phyloP scores from a whole-genome alignment of 2,797 vertebrate genomes.

The Carcharodon carcharias region DNA sequence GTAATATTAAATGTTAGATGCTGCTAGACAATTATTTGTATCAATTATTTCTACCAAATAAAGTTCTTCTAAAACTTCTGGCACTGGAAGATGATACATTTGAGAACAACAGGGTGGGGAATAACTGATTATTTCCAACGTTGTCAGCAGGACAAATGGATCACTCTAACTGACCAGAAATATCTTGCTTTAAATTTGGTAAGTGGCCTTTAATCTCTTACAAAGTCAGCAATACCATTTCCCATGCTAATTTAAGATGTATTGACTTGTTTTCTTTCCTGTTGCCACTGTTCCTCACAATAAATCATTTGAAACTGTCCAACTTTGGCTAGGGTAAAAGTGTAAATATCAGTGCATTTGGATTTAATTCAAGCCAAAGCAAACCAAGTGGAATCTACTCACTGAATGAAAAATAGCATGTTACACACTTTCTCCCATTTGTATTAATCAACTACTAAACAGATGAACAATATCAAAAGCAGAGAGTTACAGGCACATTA shows the following conservation, averaged over 20 bases:
- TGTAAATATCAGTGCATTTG: not conserved
- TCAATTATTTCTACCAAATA: not conserved
- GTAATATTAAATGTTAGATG: not conserved
- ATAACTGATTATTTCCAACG: not conserved
- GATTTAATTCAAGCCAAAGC: not conserved
- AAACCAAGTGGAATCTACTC: not conserved
- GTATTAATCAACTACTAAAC: no score
- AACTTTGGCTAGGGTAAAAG: not conserved
- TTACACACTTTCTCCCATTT: no score
- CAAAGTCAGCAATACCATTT: not conserved
- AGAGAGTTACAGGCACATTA: not conserved
- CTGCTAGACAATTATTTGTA: not conserved
- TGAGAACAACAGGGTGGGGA: not conserved
- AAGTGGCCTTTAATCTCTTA: not conserved
- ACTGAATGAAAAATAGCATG: not conserved
- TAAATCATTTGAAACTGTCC: not conserved
- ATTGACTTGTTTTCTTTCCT: not conserved
- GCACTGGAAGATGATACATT: not conserved
- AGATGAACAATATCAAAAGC: not conserved
- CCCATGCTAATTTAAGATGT: not conserved
- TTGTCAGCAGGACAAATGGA: not conserved
- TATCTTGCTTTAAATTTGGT: not conserved
- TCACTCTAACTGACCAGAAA: not conserved
- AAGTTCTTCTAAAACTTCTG: not conserved
- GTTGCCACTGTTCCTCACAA: not conserved